Evolutionary conservation across 2,113 vertebrate species (phyloP).

Genomic region (Todiramphus chloris): DNA sequence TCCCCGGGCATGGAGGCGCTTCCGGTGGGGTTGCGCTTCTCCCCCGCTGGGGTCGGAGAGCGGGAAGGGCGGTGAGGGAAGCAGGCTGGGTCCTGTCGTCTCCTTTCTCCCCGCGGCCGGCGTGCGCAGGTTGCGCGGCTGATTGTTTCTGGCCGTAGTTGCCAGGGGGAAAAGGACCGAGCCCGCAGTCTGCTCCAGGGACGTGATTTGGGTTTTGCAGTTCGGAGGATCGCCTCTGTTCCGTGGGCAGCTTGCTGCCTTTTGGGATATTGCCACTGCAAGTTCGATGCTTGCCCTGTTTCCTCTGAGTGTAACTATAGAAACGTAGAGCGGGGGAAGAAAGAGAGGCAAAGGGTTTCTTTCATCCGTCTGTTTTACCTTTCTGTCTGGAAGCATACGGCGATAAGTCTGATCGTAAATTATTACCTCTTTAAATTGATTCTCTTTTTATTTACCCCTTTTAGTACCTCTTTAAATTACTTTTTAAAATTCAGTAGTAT

Average conservation of each 20-base stretch:
- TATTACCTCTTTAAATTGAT: too few species aligned
- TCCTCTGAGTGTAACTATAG: slow-evolving; percentile 27
- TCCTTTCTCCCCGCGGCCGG: background rate
- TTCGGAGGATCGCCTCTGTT: background rate
- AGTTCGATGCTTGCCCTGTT: background rate
- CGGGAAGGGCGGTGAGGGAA: background rate
- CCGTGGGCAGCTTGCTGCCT: background rate
- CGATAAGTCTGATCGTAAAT: background rate
- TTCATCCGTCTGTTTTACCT: background rate
- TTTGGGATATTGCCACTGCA: background rate
- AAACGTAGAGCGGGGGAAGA: background rate
- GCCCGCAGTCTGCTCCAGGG: rapidly evolving
- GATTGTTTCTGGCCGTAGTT: rapidly evolving
- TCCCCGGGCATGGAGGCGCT: background rate
- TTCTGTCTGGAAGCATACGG: background rate
- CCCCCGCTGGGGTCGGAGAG: background rate
- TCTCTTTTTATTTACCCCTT: background rate
- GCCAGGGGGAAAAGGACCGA: background rate
- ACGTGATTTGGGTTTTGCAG: rapidly evolving
- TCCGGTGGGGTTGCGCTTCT: background rate
- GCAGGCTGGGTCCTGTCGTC: background rate
- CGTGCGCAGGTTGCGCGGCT: background rate
- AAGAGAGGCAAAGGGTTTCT: background rate
- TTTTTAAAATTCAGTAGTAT: background rate
- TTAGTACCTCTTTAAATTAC: too few species aligned